A percentile compares a stretch with the other conserved stretches of the same genome.
phyloP scores from a whole-genome alignment of 1,140 invertebrate genomes.

The Euwallacea fornicatus region DNA sequence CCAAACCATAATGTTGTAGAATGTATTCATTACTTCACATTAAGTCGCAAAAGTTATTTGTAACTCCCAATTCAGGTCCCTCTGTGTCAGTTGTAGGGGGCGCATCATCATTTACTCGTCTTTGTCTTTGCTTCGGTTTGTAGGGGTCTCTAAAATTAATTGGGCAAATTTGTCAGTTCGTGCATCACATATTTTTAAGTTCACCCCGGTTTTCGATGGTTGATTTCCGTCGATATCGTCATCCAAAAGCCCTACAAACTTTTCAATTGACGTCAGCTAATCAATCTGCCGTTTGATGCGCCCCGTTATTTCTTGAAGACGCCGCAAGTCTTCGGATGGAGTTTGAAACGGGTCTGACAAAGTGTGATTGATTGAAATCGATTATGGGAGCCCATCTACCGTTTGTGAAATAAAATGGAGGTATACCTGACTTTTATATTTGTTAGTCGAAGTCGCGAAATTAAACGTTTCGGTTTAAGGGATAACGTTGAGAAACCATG shows the following conservation, averaged over 20 bases:
- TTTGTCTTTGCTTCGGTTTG: conserved; percentile 18
- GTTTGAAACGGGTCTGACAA: conserved; percentile 43
- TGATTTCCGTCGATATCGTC: conserved; percentile 9
- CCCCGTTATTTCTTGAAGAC: conserved; percentile 44
- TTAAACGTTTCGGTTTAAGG: too few relatives aligned
- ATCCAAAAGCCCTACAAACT: conserved; percentile 18
- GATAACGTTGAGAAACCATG: background rate
- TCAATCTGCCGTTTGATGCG: conserved; percentile 50
- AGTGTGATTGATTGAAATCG: conserved; percentile 50
- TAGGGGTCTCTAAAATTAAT: conserved; percentile 3
- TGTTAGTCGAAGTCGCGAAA: too few relatives aligned
- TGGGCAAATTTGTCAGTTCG: background rate
- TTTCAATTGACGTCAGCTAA: conserved; percentile 51
- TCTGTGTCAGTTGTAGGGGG: conserved; percentile 9
- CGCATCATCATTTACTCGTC: conserved; percentile 15
- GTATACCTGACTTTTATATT: too few relatives aligned
- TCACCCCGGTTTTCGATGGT: background rate
- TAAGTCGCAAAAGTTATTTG: conserved; percentile 51
- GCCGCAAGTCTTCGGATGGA: conserved; percentile 9
- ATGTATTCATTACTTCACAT: conserved; percentile 54
- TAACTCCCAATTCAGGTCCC: conserved; percentile 36
- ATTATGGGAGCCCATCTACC: conserved; percentile 25
- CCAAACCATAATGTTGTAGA: conserved; percentile 53
- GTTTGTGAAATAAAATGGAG: too few relatives aligned
- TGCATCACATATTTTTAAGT: background rate